phyloP scores from a whole-genome alignment of 2,113 vertebrate species.

The Aegithalos caudatus region DNA sequence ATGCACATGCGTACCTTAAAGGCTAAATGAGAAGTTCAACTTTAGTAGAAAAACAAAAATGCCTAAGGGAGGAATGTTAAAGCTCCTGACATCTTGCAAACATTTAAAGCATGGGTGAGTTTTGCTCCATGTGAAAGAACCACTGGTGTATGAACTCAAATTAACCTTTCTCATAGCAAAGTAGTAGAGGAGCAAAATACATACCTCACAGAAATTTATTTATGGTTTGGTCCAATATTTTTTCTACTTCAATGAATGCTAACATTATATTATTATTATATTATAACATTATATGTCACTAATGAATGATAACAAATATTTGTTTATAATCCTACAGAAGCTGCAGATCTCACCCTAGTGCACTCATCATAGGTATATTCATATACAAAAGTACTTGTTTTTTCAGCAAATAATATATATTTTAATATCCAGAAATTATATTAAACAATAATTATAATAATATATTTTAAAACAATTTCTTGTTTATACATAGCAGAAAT shows the following conservation, averaged over 20 bases:
- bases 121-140: not conserved
- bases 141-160: not conserved
- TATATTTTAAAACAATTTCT: not conserved
- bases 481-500: not conserved
- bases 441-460: not conserved
- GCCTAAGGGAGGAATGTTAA: not conserved
- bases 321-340: not conserved
- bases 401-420: not conserved
- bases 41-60: not conserved
- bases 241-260: not conserved
- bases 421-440: not conserved
- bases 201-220: not conserved
- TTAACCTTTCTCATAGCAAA: not conserved
- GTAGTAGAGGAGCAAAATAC: not conserved
- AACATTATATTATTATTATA: no score
- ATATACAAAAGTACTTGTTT: not conserved
- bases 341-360: not conserved
- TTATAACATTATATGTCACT: no score
- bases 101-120: not conserved
- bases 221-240: not conserved
- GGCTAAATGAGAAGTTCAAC: not conserved
- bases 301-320: not conserved
- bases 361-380: fast-evolving
- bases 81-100: not conserved
- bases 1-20: not conserved